Evolutionary conservation across 2,113 vertebrate species (phyloP).

Genomic region (Phylloscopus whistleri): DNA sequence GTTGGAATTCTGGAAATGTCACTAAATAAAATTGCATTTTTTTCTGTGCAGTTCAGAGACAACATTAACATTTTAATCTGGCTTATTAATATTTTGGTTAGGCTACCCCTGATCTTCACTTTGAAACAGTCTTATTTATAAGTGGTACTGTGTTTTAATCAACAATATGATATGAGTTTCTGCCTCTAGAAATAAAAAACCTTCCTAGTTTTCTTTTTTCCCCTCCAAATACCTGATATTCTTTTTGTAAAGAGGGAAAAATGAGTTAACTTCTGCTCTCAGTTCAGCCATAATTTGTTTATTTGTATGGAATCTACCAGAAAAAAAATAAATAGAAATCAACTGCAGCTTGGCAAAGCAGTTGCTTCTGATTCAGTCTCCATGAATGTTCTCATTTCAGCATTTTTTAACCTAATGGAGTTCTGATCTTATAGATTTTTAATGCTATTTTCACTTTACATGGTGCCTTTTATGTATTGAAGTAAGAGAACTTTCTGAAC

Average conservation of each 20-base stretch:
- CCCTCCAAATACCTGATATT: not conserved
- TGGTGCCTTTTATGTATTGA: not conserved
- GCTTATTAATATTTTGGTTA: constrained; percentile 26
- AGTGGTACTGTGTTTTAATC: not conserved
- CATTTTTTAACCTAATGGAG: not conserved
- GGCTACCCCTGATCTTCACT: constrained; percentile 30
- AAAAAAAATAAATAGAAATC: not conserved
- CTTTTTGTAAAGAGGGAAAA: not conserved
- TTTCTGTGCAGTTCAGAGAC: not conserved
- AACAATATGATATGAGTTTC: not conserved
- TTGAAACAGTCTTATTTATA: constrained; percentile 13
- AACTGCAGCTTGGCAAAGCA: not conserved
- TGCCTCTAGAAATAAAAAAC: not conserved
- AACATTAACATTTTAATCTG: constrained; percentile 44
- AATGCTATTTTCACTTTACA: not conserved
- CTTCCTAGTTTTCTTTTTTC: not conserved
- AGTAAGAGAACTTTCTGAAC: not conserved
- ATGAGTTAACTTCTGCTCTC: not conserved
- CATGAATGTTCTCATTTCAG: not conserved
- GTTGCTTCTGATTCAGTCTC: not conserved
- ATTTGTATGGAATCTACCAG: not conserved
- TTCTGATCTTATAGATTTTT: not conserved
- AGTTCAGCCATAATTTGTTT: not conserved
- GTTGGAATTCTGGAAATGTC: not conserved
- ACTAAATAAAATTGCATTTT: not conserved